Percentiles rank a stretch among this genome's conserved stretches.
phyloP scores from a whole-genome alignment of 1,140 invertebrate genomes.

The Zaprionus taronus region DNA sequence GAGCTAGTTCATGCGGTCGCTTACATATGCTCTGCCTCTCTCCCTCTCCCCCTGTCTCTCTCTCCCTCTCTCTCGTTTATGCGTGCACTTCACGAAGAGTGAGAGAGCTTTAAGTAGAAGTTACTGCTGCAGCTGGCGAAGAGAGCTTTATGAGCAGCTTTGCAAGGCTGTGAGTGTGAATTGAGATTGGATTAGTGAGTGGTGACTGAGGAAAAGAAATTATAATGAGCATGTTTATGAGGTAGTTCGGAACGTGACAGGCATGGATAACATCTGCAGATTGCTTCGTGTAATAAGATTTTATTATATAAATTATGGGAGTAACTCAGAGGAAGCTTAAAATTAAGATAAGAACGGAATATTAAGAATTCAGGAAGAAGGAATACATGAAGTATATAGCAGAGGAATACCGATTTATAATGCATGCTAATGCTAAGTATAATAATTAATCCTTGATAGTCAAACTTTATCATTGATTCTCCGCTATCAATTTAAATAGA shows the following conservation, averaged over 20 bases:
- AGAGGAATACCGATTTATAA: no score
- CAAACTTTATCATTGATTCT: no score
- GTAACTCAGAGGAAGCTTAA: background rate
- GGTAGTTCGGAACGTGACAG: background rate
- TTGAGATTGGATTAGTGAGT: background rate
- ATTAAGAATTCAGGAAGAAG: background rate
- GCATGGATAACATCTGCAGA: background rate
- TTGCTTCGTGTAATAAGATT: background rate
- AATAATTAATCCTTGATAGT: no score
- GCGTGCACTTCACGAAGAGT: background rate
- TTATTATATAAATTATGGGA: background rate
- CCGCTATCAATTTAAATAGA: no score
- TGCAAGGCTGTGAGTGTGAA: no score
- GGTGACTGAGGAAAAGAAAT: background rate
- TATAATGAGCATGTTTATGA: slow-evolving; percentile 3
- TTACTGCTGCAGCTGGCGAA: background rate
- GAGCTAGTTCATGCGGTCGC: slow-evolving; percentile 7
- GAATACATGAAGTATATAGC: background rate
- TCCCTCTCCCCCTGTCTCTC: background rate
- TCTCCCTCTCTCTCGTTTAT: background rate
- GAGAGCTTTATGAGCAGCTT: slow-evolving; percentile 5
- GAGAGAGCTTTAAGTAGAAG: background rate
- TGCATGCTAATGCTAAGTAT: no score
- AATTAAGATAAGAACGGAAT: background rate
- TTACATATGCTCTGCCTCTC: background rate